Base-by-base conservation (phyloP, 2,797 vertebrate species). In the Echeneis naucrates region DNA sequence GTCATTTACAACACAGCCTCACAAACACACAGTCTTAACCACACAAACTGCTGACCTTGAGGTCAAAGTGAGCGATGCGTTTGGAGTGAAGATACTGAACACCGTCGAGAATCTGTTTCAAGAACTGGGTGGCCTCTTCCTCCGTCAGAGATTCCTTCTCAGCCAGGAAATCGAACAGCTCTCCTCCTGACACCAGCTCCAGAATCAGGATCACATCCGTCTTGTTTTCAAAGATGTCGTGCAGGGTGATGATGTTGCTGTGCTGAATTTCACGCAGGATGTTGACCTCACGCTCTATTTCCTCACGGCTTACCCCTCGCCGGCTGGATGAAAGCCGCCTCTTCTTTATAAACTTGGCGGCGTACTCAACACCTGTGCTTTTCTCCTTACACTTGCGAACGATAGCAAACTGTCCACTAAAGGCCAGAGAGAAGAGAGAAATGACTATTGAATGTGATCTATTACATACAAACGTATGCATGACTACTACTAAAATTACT, bases 321-420 rank as follows among this genome's bases (percentile, higher is more conserved):
- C 98, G 96, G 87, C 98, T 99, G 61, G 98, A 98, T 0, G 98
- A 98, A 66, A 99, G 92, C 0, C 98, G 95, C 0, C 98, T 95
- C 90, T 99, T 99, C 94, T 99, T 99, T 90, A 99, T 99, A 92
- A 99, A 99, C 74, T 99, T 99, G 67, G 96, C 98, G 0, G 98
- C 98, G 0, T 97, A 99, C 42, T 98, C 98, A 0, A 91, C 45
- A 0, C 92, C 88, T 0, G 94, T 93, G 69, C 93, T 94, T 85
- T 96, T 96, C 89, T 99, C 97, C 30, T 95, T 95, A 78, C 98
- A 99, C 78, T 97, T 99, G 0, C 97, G 93, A 4, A 99, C 98
- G 0, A 99, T 99, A 8, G 98, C 98, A 7, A 99, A 99, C 91
- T 99, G 98, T 17, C 97, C 98, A 0, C 98, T 99, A 81, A 9